Base-by-base conservation (phyloP, 2,797 vertebrate species). In the Anisognathus igniventris region DNA sequence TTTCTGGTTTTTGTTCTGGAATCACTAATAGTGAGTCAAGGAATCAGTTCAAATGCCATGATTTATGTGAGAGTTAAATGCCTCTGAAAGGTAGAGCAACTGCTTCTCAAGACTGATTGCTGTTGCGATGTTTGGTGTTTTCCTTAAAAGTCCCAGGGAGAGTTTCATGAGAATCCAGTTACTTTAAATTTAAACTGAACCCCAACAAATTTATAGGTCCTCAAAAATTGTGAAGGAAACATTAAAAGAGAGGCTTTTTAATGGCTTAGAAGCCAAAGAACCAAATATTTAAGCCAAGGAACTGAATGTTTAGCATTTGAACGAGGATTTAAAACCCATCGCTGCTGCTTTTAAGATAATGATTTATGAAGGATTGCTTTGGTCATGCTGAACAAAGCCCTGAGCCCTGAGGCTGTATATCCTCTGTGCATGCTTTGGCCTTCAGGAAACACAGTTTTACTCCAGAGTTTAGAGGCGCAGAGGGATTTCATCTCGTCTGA, bases 61-160 rank as follows among this genome's bases (percentile, higher is more conserved):
- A 96, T 96, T 97, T 95, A 96, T 93, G 86, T 66, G 81, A 88
- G 81, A 88, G 76, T 83, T 95, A 95, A 95, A 91, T 39, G 50
- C 47, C 84, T 79, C 86, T 83, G 94, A 95, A 92, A 93, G 61
- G 81, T 77, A 93, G 62, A 71, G 61, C 76, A 94, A 92, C 92
- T 90, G 62, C 54, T 87, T 80, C 94, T 91, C 81, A 89, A 79
- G 92, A 93, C 31, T 64, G 87, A 93, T 83, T 89, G 87, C 89
- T 74, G 30, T 70, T 88, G 50, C 2, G 0, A 92, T 68, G 37
- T 86, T 94, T 80, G 88, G 88, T 90, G 94, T 82, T 96, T 96
- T 83, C 65, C 87, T 93, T 94, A 66, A 68, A 93, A 77, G 81
- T 95, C 94, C 92, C 95, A 88, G 50, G 51, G 92, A 91, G 94